Base-by-base conservation (phyloP, 2,888 invertebrate species). In the Sphaerophoria rueppellii region DNA sequence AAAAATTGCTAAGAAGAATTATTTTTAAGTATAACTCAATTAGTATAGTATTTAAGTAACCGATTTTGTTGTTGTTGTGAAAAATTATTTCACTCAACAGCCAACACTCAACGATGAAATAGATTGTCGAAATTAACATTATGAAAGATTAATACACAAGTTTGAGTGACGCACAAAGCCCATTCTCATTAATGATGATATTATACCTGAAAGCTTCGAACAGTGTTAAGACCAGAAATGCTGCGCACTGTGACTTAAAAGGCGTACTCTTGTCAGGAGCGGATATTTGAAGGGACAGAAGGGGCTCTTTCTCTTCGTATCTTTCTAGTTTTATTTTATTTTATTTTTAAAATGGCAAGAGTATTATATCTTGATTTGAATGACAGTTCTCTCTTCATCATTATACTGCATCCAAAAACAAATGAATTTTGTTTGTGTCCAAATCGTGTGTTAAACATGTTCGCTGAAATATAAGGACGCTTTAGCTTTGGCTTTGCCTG, bases 61-160 rank as follows among this genome's bases (percentile, higher is more conserved):
- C 24, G 12, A 3, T 43, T 24, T 60, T 40, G 35, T 9, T 12
- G 35, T 40, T n/a, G 4, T 6, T 5, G 7, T 43, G 16, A 12
- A 40, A 57, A 40, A 12, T 6, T 11, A 60, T 43, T 43, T 60
- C 40, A 60, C 40, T 60, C 55, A 34, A 34, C 40, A 37, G 9
- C 35, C 32, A 55, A 12, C 9, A 50, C 57, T 37, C 35, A 35
- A 37, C 12, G 12, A 0, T 12, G 3, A 16, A 40, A 43, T 12
- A 43, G 37, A 60, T 60, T 43, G 43, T 43, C 60, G n/a, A 60
- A 60, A 57, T 43, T 40, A 43, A 12, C 1, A 60, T 60, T 60
- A 60, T 60, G 60, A 60, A 60, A 60, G 60, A 60, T 24, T 40
- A 60, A n/a, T 43, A 50, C 43, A 43, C 43, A 2, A 24, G 24